These are phyloP conservation scores for Fragum fragum DNA, from an alignment of 2,888 invertebrate genomes.

Conservation along the genomic window DNA sequence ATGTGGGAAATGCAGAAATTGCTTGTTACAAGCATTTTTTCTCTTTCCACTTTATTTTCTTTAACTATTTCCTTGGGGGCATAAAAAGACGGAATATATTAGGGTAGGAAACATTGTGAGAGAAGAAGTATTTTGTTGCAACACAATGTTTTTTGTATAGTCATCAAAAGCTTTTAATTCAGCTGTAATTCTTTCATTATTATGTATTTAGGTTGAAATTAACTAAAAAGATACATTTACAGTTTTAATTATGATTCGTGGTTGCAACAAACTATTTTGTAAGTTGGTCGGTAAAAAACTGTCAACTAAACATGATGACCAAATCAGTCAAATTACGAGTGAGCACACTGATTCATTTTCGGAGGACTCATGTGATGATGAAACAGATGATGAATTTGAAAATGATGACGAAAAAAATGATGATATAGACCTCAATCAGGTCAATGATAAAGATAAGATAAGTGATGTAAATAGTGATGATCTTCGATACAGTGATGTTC, in stretches of 20 bases:
- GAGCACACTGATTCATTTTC: slow-evolving; percentile 7
- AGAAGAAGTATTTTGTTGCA: too few relatives aligned
- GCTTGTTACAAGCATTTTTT: too few relatives aligned
- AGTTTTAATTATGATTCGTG: background rate
- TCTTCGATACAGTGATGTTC: background rate
- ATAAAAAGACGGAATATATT: too few relatives aligned
- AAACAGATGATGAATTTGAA: slow-evolving; percentile 17
- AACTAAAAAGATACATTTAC: too few relatives aligned
- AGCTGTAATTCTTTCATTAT: too few relatives aligned
- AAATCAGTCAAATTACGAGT: slow-evolving; percentile 10
- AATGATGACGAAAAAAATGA: slow-evolving; percentile 1
- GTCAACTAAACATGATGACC: background rate
- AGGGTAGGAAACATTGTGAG: too few relatives aligned
- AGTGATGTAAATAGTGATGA: slow-evolving; percentile 5
- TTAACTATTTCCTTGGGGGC: too few relatives aligned
- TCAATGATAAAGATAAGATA: background rate
- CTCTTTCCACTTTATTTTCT: too few relatives aligned
- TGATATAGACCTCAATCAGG: background rate
- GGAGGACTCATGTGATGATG: slow-evolving; percentile 1
- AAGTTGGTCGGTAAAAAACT: slow-evolving; percentile 20
- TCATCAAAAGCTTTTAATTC: too few relatives aligned
- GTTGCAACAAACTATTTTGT: slow-evolving; percentile 24
- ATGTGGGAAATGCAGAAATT: too few relatives aligned
- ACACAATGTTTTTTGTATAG: too few relatives aligned
- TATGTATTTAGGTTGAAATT: too few relatives aligned